Evolutionary conservation across 2,888 invertebrate species (phyloP), one percentile per base, ranked within the genome.

Genomic region (Norana najaformis): DNA sequence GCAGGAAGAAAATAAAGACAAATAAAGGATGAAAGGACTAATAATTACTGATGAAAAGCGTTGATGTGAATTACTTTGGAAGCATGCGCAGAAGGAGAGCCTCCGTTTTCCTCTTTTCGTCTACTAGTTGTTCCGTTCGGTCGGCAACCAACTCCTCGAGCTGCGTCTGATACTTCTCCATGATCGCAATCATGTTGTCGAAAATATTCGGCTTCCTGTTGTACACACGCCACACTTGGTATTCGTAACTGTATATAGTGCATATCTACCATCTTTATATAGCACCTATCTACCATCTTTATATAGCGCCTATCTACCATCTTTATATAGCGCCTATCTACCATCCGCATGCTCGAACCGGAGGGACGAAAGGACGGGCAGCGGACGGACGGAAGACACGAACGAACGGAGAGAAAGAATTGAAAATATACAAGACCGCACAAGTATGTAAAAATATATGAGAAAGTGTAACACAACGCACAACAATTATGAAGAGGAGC

Each of bases 141-240:
- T 98, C 98, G 93, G 98, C 98, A 0, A 99, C 98, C 20, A 98
- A 95, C 0, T 97, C 97, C 95, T 99, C 98, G 93, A 99, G 96
- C 95, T 98, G 98, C 93, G 97, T 98, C 37, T 98, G 98, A 94
- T 99, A 98, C 94, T 98, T 98, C 95, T 98, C 98, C 98, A 99
- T 98, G 97, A 98, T 98, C 0, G 97, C 97, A 96, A 98, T 97
- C 98, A 99, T 98, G 94, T 98, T 98, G 95, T 99, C 98, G 93
- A 98, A 98, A 93, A 99, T 98, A 95, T 98, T 98, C 37, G 97
- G 97, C 95, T 98, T 97, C 97, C 97, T 98, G 94, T 30, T 38
- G 83, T 23, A 85, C 4, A 11, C 30, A n/a, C 30, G n/a, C n/a
- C n/a, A 69, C 11, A 69, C 30, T 69, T 13, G 1, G n/a, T 5